Conservation (phyloP, 2,797 vertebrate genomes). For the Eurystomus glaucurus region DNA sequence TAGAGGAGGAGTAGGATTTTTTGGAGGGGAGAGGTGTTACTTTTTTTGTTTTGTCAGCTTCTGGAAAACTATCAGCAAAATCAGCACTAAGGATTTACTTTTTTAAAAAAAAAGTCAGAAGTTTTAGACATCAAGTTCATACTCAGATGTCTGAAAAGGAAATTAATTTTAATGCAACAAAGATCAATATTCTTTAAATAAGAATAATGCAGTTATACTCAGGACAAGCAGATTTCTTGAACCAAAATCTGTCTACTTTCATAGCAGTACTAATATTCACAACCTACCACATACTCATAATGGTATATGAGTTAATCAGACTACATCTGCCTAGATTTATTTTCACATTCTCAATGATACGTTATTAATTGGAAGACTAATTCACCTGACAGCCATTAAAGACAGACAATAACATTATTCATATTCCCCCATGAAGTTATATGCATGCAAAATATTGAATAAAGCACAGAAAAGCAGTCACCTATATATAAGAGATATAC, state of each 20-base stretch:
- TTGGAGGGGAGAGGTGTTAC: neutral
- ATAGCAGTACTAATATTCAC: neutral
- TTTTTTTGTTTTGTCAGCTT: neutral
- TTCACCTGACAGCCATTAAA: conserved; percentile 56
- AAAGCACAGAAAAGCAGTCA: neutral
- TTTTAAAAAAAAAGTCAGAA: neutral
- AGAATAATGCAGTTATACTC: neutral
- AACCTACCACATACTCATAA: neutral
- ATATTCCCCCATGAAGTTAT: conserved; percentile 37
- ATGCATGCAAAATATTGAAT: neutral
- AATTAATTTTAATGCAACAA: neutral
- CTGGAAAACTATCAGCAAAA: neutral
- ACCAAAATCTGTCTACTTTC: neutral
- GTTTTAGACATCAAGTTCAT: neutral
- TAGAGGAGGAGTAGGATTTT: neutral
- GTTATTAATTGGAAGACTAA: conserved; percentile 64
- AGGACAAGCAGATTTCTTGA: neutral
- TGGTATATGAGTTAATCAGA: neutral
- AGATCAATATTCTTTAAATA: neutral
- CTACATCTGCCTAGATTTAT: conserved; percentile 46
- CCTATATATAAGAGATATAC: neutral
- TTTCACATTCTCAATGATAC: conserved; percentile 34
- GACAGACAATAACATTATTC: conserved; percentile 38
- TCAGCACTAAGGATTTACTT: neutral
- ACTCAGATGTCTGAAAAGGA: neutral